Evolutionary conservation across 2,113 vertebrate genomes (phyloP).

Genomic region (Psophia crepitans): DNA sequence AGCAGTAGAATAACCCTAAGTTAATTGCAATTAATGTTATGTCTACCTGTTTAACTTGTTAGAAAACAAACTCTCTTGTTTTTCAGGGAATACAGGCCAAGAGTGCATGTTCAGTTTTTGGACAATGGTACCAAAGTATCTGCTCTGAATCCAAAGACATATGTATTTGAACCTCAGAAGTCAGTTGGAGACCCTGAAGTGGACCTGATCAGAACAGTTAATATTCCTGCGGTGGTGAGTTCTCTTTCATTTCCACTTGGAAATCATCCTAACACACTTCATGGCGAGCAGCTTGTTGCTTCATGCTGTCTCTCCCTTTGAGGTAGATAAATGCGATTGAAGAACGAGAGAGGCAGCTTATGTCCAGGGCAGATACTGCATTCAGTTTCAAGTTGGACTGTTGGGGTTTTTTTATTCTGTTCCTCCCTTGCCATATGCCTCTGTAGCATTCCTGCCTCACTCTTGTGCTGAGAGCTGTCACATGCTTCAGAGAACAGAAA

Average conservation of each 20-base stretch:
- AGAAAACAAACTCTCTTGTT: neutral
- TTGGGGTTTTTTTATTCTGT: neutral
- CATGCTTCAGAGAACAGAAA: neutral
- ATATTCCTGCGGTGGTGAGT: conserved; percentile 92
- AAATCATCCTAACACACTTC: neutral
- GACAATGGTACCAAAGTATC: conserved; percentile 88
- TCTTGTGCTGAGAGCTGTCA: neutral
- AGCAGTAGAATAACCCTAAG: neutral
- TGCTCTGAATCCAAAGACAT: conserved; percentile 87
- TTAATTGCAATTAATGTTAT: neutral
- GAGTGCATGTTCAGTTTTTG: conserved; percentile 82
- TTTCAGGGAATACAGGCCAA: conserved; percentile 86
- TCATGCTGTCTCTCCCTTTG: neutral
- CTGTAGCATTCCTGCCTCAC: neutral
- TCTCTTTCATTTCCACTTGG: neutral
- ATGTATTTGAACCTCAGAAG: conserved; percentile 84
- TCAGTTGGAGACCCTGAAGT: conserved; percentile 84
- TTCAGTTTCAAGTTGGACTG: neutral
- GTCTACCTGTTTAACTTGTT: neutral
- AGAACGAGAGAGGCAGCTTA: neutral
- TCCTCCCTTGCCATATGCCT: neutral
- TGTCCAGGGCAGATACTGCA: neutral
- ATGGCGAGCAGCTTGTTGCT: neutral
- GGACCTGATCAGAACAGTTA: conserved; percentile 88
- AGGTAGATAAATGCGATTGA: neutral